Evolutionary conservation across 1,140 invertebrate genomes (phyloP).

Genomic region (Patella vulgata): DNA sequence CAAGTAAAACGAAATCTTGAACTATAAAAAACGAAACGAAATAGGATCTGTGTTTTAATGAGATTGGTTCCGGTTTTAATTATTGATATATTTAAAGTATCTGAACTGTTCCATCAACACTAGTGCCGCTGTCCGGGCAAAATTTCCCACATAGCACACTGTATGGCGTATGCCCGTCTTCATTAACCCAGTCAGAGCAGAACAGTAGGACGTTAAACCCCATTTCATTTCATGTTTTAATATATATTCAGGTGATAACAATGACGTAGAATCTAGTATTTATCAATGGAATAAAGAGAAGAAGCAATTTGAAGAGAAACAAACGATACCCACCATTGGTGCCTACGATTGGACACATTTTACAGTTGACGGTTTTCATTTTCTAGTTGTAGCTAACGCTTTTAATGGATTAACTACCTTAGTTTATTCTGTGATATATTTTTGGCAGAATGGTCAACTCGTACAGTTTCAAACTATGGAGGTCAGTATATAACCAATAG

Average conservation of each 20-base stretch:
- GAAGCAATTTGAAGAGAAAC: constrained; percentile 42
- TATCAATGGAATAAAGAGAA: constrained; percentile 48
- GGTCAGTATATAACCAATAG: constrained; percentile 49
- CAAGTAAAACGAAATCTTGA: too few species aligned
- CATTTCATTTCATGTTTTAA: constrained; percentile 3
- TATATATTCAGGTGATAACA: constrained; percentile 39
- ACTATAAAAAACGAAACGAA: too few species aligned
- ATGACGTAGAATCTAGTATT: constrained; percentile 51
- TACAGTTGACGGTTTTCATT: constrained; percentile 52
- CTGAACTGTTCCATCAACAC: background rate
- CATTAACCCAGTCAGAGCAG: too few species aligned
- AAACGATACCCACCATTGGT: constrained; percentile 52
- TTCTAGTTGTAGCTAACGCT: constrained; percentile 59
- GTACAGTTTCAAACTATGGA: constrained; percentile 58
- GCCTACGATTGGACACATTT: constrained; percentile 64
- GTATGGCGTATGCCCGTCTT: too few species aligned
- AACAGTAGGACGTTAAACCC: too few species aligned
- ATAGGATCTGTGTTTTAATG: too few species aligned
- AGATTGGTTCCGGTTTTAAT: too few species aligned
- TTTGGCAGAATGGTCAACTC: constrained; percentile 54
- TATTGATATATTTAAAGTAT: too few species aligned
- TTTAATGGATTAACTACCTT: constrained; percentile 53
- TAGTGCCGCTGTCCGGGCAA: background rate
- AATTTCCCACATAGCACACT: too few species aligned
- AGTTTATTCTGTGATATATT: constrained; percentile 55